These are phyloP conservation scores for Brachionus angularis DNA, from an alignment of 1,140 invertebrate genomes.

Conservation along the genomic window DNA sequence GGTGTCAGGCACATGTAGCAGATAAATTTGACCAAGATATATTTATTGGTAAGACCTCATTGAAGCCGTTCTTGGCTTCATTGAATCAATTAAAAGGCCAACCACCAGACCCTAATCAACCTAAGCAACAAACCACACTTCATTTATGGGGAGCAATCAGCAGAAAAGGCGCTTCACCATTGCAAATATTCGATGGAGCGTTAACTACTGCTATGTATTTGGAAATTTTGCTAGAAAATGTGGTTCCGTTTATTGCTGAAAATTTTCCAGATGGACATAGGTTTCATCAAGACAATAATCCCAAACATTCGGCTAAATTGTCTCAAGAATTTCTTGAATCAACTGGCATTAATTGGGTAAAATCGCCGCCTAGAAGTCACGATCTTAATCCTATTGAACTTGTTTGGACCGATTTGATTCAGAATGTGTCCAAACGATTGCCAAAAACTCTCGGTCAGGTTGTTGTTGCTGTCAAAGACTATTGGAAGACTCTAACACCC, in stretches of 20 bases:
- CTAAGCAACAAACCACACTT: slow-evolving; percentile 32
- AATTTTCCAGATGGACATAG: slow-evolving; percentile 37
- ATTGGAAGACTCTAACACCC: slow-evolving; percentile 37
- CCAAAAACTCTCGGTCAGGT: slow-evolving; percentile 40
- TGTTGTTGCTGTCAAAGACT: slow-evolving; percentile 34
- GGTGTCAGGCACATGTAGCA: slow-evolving; percentile 27
- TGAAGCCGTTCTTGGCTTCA: slow-evolving; percentile 36
- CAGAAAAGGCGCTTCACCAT: slow-evolving; percentile 36
- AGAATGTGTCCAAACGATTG: slow-evolving; percentile 33
- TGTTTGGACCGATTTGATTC: slow-evolving; percentile 40
- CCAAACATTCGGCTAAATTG: slow-evolving; percentile 36
- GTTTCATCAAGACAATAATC: slow-evolving; percentile 41
- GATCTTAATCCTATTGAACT: slow-evolving; percentile 35
- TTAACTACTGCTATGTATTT: slow-evolving; percentile 41
- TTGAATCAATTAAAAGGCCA: slow-evolving; percentile 39
- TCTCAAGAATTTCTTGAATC: slow-evolving; percentile 42
- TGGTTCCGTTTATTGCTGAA: slow-evolving; percentile 36
- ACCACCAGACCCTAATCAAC: slow-evolving; percentile 22
- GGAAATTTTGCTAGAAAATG: slow-evolving; percentile 33
- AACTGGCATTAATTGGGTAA: slow-evolving; percentile 38
- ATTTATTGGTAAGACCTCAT: slow-evolving; percentile 33
- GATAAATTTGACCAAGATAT: slow-evolving; percentile 41
- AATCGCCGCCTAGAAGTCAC: slow-evolving; percentile 32
- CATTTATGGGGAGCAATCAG: slow-evolving; percentile 40
- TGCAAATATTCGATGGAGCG: slow-evolving; percentile 36